These are phyloP conservation scores for Rhea pennata DNA, from an alignment of 2,113 vertebrate species.

Conservation along the genomic window DNA sequence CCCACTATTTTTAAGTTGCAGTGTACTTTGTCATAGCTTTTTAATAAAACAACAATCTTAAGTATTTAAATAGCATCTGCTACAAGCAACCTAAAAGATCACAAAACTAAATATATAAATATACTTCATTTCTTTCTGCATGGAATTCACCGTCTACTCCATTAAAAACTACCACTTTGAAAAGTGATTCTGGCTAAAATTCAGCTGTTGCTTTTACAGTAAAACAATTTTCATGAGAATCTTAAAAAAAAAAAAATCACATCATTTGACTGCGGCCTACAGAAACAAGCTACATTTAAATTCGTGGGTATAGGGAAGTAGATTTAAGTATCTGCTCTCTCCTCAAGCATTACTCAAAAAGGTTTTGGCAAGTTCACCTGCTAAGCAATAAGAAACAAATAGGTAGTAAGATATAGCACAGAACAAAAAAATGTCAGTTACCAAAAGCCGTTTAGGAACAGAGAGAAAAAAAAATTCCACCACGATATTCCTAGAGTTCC, in stretches of 20 bases:
- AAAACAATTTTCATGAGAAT: background rate
- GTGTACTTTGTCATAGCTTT: background rate
- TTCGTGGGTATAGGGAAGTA: background rate
- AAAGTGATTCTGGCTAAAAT: background rate
- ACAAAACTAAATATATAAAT: background rate
- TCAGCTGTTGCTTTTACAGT: background rate
- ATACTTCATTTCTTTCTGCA: background rate
- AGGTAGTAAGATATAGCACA: background rate
- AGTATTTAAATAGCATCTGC: background rate
- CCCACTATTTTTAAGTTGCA: background rate
- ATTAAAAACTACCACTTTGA: background rate
- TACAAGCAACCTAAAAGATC: background rate
- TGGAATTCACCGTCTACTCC: background rate
- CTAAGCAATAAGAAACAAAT: background rate
- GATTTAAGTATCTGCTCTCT: background rate
- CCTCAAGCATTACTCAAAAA: background rate
- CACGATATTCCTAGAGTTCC: background rate
- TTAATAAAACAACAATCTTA: background rate
- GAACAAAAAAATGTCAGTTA: background rate
- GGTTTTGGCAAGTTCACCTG: background rate
- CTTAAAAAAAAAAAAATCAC: background rate
- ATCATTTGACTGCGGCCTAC: background rate
- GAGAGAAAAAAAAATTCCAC: background rate
- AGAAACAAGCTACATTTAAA: background rate
- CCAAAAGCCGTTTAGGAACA: background rate